Evolutionary conservation across 1,140 invertebrate species (phyloP).

Genomic region (Lasioglossum albipes): DNA sequence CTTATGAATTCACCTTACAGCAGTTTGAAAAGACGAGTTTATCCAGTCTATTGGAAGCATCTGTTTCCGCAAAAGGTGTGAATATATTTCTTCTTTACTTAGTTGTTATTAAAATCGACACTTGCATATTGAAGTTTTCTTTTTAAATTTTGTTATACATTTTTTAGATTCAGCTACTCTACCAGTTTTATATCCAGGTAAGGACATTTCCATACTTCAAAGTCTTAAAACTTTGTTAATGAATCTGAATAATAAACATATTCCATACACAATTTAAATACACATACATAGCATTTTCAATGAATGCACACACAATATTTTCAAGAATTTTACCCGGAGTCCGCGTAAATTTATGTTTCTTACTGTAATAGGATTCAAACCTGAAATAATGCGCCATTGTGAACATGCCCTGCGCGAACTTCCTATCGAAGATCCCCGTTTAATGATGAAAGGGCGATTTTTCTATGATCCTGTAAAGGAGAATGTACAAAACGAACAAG

Average conservation of each 20-base stretch:
- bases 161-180: constrained; percentile 71
- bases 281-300: neutral
- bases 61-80: constrained; percentile 78
- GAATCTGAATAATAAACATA: neutral
- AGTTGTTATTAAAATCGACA: constrained; percentile 10
- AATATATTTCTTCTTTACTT: constrained; percentile 44
- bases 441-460: constrained; percentile 78
- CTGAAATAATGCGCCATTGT: constrained; percentile 76
- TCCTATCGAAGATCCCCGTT: constrained; percentile 75
- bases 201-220: constrained; percentile 56
- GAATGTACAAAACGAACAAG: constrained; percentile 32
- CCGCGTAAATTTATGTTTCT: constrained; percentile 48
- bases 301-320: constrained; percentile 12
- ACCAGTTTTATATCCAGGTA: constrained; percentile 76
- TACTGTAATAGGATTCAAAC: constrained; percentile 74
- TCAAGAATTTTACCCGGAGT: constrained; percentile 16
- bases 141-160: constrained; percentile 37
- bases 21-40: constrained; percentile 79
- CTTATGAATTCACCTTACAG: constrained; percentile 70
- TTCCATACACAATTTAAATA: neutral
- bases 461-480: constrained; percentile 74
- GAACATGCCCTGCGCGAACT: constrained; percentile 74
- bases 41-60: constrained; percentile 79
- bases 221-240: neutral
- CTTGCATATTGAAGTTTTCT: neutral